Evolutionary conservation across 2,113 vertebrate genomes (phyloP).

Genomic region (Labeo catla): DNA sequence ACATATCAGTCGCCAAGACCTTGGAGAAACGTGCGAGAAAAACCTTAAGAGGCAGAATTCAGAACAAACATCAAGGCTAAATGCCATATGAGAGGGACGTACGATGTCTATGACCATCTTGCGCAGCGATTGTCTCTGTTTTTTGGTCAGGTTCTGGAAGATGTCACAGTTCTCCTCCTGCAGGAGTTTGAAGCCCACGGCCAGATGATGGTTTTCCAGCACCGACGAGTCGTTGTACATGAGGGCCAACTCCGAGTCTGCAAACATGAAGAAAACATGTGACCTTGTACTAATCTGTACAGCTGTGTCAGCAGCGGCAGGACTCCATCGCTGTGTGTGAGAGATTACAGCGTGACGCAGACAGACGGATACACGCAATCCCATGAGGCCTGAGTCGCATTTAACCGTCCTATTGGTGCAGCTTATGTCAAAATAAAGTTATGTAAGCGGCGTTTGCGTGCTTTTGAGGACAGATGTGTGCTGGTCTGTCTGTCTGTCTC

Average conservation of each 20-base stretch:
- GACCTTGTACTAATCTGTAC: constrained; percentile 10
- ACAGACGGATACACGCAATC: background rate
- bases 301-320: background rate
- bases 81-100: background rate
- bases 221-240: constrained; percentile 14
- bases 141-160: constrained; percentile 25
- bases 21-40: constrained; percentile 52
- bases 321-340: background rate
- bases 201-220: constrained; percentile 20
- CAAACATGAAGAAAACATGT: background rate
- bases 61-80: background rate
- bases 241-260: constrained; percentile 55
- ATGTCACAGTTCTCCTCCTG: constrained; percentile 27
- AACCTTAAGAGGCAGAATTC: background rate
- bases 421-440: constrained; percentile 31
- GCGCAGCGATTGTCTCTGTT: constrained; percentile 23
- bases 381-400: background rate
- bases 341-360: constrained; percentile 29
- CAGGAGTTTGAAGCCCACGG: constrained; percentile 14
- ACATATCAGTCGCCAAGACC: constrained; percentile 92
- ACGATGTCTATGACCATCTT: constrained; percentile 18
- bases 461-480: constrained; percentile 15
- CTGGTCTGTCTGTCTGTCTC: constrained; percentile 11
- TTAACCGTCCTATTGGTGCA: constrained; percentile 11
- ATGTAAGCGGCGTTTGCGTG: constrained; percentile 10